A percentile compares a stretch with the other conserved stretches of the same genome.
Conservation (phyloP, 1,140 invertebrate genomes). For the Psix sp. region DNA sequence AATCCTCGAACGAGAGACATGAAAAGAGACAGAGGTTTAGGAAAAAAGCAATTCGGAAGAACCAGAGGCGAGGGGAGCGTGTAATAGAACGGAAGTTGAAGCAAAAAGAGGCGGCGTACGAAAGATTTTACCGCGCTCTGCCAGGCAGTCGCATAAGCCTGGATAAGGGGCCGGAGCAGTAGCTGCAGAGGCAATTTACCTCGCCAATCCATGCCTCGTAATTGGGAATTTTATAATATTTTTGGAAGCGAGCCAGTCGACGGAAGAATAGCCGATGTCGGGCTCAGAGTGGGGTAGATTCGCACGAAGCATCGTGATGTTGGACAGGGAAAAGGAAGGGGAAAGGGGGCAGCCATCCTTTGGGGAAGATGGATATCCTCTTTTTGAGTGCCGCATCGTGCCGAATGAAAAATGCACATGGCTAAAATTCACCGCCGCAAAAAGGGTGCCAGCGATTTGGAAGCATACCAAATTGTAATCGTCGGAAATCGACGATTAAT, state of each 20-base stretch:
- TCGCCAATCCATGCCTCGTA: constrained; percentile 73
- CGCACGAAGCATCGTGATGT: constrained; percentile 53
- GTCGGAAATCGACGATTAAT: constrained; percentile 76
- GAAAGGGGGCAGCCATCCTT: constrained; percentile 58
- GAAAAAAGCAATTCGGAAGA: neutral
- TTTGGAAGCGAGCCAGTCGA: constrained; percentile 74
- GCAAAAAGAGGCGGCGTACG: constrained; percentile 44
- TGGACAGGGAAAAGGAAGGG: constrained; percentile 8
- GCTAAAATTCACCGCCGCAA: constrained; percentile 75
- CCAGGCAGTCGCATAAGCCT: constrained; percentile 57
- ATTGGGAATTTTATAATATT: constrained; percentile 76
- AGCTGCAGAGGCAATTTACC: constrained; percentile 72
- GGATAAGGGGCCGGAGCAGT: constrained; percentile 58
- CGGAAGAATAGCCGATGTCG: constrained; percentile 49
- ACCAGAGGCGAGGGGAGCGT: constrained; percentile 26
- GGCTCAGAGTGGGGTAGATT: constrained; percentile 35
- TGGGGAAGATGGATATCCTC: constrained; percentile 74
- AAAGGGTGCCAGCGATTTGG: constrained; percentile 74
- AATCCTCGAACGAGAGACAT: constrained; percentile 50
- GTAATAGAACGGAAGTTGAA: constrained; percentile 38
- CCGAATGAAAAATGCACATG: constrained; percentile 75
- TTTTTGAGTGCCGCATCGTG: constrained; percentile 72
- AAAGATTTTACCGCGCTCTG: constrained; percentile 54
- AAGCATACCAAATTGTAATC: constrained; percentile 76
- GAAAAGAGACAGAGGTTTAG: constrained; percentile 7